A percentile compares a stretch with the other conserved stretches of the same genome.
These are phyloP conservation scores for Drosophila nigrodunni DNA, from an alignment of 1,140 invertebrate species.

Conservation along the genomic window DNA sequence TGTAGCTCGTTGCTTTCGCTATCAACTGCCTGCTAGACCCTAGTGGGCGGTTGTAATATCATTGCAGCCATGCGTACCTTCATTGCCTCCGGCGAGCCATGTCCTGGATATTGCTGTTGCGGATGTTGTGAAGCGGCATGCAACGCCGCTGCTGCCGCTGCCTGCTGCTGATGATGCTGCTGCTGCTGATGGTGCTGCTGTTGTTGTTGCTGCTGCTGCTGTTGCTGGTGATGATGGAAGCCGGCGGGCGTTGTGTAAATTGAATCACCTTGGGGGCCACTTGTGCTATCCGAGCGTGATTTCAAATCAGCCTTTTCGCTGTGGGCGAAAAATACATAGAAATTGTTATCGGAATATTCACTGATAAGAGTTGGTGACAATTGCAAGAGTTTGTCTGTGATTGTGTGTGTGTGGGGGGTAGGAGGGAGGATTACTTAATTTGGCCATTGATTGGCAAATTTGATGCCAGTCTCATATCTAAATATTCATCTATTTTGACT, in stretches of 20 bases:
- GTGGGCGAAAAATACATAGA: constrained; percentile 51
- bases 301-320: constrained; percentile 85
- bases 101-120: constrained; percentile 76
- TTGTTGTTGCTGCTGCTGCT: constrained; percentile 74
- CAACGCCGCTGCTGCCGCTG: constrained; percentile 64
- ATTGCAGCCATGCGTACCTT: constrained; percentile 92
- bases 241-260: constrained; percentile 84
- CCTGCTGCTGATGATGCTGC: constrained; percentile 54
- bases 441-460: constrained; percentile 73
- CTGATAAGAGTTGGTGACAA: constrained; percentile 55
- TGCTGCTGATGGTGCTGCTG: constrained; percentile 73
- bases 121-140: constrained; percentile 69
- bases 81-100: constrained; percentile 89
- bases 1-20: constrained; percentile 73
- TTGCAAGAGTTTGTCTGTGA: constrained; percentile 49
- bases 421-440: constrained; percentile 27
- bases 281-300: constrained; percentile 84
- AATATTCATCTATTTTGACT: constrained; percentile 70
- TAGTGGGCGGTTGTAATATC: constrained; percentile 91
- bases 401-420: constrained; percentile 20
- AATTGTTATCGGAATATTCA: constrained; percentile 66
- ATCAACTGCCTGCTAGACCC: constrained; percentile 88
- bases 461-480: constrained; percentile 61
- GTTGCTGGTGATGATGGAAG: constrained; percentile 83
- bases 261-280: constrained; percentile 84